These are phyloP conservation scores for Alloscopus bannaensis DNA, from an alignment of 2,888 invertebrate genomes.

Conservation along the genomic window DNA sequence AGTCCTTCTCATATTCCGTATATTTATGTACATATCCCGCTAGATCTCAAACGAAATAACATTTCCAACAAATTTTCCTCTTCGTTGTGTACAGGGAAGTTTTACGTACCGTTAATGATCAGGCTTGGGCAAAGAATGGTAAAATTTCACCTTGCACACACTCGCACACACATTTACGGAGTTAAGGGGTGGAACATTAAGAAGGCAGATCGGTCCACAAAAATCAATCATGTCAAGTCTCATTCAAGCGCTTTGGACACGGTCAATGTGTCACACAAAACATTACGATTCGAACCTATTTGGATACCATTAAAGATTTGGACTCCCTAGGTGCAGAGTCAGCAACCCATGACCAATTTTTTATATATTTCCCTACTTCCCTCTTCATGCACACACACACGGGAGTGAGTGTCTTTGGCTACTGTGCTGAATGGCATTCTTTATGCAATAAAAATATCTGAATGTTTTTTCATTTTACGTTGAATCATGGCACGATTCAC, in stretches of 20 bases:
- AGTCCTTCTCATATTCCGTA: no score
- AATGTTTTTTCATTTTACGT: conserved; percentile 35
- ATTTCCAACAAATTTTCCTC: conserved; percentile 5
- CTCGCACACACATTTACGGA: conserved; percentile 9
- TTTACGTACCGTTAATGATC: conserved; percentile 22
- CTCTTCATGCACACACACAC: not conserved
- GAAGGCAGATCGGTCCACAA: conserved; percentile 27
- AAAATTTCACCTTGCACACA: not conserved
- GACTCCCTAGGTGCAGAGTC: conserved; percentile 62
- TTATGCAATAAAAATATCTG: conserved; percentile 55
- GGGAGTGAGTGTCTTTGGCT: not conserved
- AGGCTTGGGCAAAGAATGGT: not conserved
- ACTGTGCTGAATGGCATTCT: conserved; percentile 30
- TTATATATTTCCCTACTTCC: conserved; percentile 40
- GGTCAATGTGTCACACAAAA: conserved; percentile 68
- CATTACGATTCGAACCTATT: conserved; percentile 65
- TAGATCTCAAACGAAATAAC: no score
- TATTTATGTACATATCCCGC: no score
- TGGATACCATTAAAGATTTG: conserved; percentile 64
- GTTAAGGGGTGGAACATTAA: conserved; percentile 35
- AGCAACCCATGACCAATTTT: conserved; percentile 68
- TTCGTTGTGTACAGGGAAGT: not conserved
- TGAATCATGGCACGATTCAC: conserved; percentile 41
- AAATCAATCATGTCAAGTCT: conserved; percentile 64
- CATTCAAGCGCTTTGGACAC: conserved; percentile 66